Evolutionary conservation across 2,113 vertebrate species (phyloP), one percentile per base, ranked within the genome.

Genomic region (Stomatorhinus ivindoensis): DNA sequence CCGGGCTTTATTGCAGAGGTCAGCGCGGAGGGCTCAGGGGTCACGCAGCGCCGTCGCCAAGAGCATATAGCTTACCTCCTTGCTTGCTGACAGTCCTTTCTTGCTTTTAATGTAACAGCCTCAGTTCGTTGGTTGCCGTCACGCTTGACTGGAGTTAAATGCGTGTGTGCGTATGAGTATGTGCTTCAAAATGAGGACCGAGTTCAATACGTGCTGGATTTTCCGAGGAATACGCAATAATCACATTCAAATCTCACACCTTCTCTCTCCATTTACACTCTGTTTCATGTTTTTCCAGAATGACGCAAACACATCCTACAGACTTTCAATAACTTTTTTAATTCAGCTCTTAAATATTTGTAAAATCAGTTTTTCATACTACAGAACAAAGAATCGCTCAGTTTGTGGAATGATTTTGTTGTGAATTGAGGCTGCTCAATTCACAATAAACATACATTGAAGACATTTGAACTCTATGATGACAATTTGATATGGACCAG

Each of bases 1-100:
- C 93, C 93, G 94, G 90, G 94, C 55, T 94, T 94, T 94, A 93
- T 95, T 95, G 93, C 93, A 93, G 94, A 92, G 94, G 94, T 95
- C 94, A 94, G 88, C 84, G 91, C 90, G 89, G 91, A 94, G 93
- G 88, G 46, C 91, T 91, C 85, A 89, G 87, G 93, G 94, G 93
- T 94, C 93, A 94, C 86, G 89, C 91, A 92, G 93, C 93, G 93
- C 94, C 93, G 90, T 89, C 87, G 89, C 91, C 90, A 69, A 76
- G 91, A 89, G 92, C 91, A 90, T 91, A 93, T 92, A 90, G 90
- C 89, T 93, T 65, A 89, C 90, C 88, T 89, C 91, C 93, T 90
- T 82, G 93, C 93, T 86, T 5, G 24, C 24, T n/a, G 21, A 93
- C 90, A 94, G 93, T 90, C 87, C 88, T 83, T 89, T 46, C 61